Percentiles rank a stretch among this genome's conserved stretches.
Conservation (phyloP, 2,113 vertebrate genomes). For the Tursiops truncatus region DNA sequence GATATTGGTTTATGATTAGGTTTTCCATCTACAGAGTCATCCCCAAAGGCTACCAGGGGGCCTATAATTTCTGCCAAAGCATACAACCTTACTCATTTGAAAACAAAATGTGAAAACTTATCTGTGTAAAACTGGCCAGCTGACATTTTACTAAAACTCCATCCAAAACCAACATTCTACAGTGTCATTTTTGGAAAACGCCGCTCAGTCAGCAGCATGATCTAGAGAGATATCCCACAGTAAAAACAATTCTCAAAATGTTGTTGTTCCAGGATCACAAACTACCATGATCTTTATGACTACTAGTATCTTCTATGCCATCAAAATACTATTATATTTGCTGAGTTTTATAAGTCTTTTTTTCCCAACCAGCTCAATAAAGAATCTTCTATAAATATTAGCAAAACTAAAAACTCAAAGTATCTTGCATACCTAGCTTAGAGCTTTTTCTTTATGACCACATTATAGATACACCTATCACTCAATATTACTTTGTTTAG, state of each 20-base stretch:
- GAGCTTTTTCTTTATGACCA: neutral
- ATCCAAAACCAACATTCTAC: conserved; percentile 80
- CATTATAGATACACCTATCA: neutral
- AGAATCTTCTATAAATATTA: neutral
- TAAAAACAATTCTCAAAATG: conserved; percentile 68
- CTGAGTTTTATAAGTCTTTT: conserved; percentile 40
- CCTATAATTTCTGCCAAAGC: conserved; percentile 63
- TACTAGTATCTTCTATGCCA: neutral
- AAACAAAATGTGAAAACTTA: conserved; percentile 75
- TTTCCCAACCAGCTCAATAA: neutral
- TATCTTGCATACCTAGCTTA: neutral
- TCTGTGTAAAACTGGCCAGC: neutral
- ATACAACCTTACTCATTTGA: conserved; percentile 50
- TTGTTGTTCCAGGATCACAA: conserved; percentile 23
- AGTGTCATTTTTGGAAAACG: conserved; percentile 63
- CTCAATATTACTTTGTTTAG: neutral
- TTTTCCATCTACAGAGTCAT: conserved; percentile 33
- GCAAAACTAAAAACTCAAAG: conserved; percentile 6
- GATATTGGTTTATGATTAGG: neutral
- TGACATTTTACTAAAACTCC: conserved; percentile 44
- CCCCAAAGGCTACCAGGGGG: neutral
- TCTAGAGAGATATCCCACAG: conserved; percentile 54
- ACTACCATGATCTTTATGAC: neutral
- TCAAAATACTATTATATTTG: neutral
- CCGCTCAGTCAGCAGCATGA: conserved; percentile 46